A percentile compares a stretch with the other conserved stretches of the same genome.
Evolutionary conservation across 2,888 invertebrate genomes (phyloP).

Genomic region (Vanessa cardui): DNA sequence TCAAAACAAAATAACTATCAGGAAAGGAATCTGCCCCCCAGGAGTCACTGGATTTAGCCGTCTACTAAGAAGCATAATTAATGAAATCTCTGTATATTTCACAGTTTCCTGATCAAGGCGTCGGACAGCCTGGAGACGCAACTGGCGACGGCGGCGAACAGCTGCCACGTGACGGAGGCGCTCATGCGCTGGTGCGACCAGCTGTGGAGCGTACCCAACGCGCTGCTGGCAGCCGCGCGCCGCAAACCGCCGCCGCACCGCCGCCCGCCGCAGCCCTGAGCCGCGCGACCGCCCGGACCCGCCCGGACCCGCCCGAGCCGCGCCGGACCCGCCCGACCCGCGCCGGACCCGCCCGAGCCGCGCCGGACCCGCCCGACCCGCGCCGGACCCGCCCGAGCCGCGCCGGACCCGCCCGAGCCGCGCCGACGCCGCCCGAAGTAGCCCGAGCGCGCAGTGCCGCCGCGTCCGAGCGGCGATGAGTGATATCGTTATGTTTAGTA

Average conservation of each 20-base stretch:
- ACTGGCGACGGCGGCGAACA: conserved; percentile 93
- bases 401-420: conserved; percentile 58
- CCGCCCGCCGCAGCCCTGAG: conserved; percentile 65
- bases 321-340: no score
- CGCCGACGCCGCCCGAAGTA: no score
- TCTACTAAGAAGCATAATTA: neutral
- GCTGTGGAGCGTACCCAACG: conserved; percentile 91
- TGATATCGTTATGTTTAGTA: conserved; percentile 54
- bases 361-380: no score
- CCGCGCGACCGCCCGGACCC: conserved; percentile 72
- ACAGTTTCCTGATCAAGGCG: conserved; percentile 84
- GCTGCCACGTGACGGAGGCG: conserved; percentile 92
- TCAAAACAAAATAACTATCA: no score
- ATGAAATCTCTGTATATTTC: conserved; percentile 34
- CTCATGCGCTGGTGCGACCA: conserved; percentile 90
- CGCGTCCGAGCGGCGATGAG: conserved; percentile 51
- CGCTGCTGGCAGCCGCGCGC: conserved; percentile 84
- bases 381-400: no score
- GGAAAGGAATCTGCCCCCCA: no score
- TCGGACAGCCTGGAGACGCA: conserved; percentile 86
- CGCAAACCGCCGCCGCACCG: conserved; percentile 66
- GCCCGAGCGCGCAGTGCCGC: conserved; percentile 58
- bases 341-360: no score
- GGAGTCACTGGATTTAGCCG: no score
- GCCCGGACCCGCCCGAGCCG: no score